Conservation (phyloP, 2,888 invertebrate genomes). For the Eudasyphora cyanicolor region DNA sequence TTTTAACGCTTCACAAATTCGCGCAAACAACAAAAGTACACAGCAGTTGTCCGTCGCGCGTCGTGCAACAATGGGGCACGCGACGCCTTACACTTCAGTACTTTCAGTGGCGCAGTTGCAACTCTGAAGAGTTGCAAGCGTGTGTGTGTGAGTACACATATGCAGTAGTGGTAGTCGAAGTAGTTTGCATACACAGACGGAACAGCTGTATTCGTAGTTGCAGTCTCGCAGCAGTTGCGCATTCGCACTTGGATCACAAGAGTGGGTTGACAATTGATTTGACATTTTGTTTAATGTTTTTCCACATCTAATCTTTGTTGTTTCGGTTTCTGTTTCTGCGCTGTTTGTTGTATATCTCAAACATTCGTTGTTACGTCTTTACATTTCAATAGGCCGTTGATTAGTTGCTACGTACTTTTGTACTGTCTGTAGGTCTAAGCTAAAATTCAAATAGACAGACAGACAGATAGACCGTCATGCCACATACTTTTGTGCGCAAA, state of each 20-base stretch:
- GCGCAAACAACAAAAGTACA: conserved; percentile 41
- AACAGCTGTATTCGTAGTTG: too few species aligned
- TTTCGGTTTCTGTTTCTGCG: conserved; percentile 41
- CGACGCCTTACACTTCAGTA: conserved; percentile 37
- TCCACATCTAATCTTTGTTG: conserved; percentile 62
- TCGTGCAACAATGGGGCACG: conserved; percentile 36
- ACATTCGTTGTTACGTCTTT: conserved; percentile 36
- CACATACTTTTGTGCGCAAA: not conserved
- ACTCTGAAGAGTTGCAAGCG: not conserved
- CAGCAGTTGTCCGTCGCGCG: conserved; percentile 15
- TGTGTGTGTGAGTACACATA: not conserved
- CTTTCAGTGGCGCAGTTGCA: not conserved
- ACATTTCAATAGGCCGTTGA: conserved; percentile 64
- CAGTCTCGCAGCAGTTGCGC: not conserved
- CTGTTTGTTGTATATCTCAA: conserved; percentile 33
- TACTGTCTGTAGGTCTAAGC: not conserved
- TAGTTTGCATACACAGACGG: not conserved
- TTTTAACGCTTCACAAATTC: conserved; percentile 35
- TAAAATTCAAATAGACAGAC: conserved; percentile 18
- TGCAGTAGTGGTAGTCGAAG: not conserved
- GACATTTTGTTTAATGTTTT: conserved; percentile 66
- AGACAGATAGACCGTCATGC: not conserved
- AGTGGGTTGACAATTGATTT: conserved; percentile 68
- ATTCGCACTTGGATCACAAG: conserved; percentile 33
- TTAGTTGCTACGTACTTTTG: conserved; percentile 53